Evolutionary conservation across 2,888 invertebrate genomes (phyloP).

Genomic region (Spicauda simplicius): DNA sequence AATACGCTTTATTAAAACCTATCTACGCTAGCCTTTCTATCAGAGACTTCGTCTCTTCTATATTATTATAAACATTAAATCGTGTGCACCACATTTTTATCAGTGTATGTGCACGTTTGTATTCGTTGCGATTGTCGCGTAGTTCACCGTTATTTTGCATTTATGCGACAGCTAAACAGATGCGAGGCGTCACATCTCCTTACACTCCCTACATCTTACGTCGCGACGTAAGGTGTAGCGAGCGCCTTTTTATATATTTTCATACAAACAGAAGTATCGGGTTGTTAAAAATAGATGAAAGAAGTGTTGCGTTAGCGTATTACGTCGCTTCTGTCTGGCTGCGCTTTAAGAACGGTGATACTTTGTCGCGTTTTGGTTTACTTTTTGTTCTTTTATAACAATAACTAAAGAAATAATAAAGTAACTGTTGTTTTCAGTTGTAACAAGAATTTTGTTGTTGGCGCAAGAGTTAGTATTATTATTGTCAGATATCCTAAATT

Average conservation of each 20-base stretch:
- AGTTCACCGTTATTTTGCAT: neutral
- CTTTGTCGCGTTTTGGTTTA: constrained; percentile 7
- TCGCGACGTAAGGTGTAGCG: neutral
- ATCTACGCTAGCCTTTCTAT: constrained; percentile 83
- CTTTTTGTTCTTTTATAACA: constrained; percentile 11
- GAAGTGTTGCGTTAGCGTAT: neutral
- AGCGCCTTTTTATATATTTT: neutral
- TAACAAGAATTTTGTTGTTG: constrained; percentile 47
- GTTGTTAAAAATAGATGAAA: no score
- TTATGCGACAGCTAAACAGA: neutral
- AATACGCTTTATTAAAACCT: constrained; percentile 76
- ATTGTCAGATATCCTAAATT: constrained; percentile 81
- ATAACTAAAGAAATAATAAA: constrained; percentile 5
- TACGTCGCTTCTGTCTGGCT: neutral
- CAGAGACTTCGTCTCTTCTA: constrained; percentile 77
- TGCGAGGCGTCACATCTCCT: no score
- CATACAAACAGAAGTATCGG: no score
- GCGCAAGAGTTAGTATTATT: constrained; percentile 67
- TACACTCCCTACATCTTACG: no score
- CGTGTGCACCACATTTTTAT: constrained; percentile 58
- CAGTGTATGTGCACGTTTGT: constrained; percentile 44
- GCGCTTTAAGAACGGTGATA: constrained; percentile 36
- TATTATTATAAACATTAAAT: constrained; percentile 77
- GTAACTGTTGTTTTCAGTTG: constrained; percentile 45
- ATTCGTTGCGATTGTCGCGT: constrained; percentile 36